Base-by-base conservation (phyloP, 1,140 invertebrate species). In the Mylabris phalerata region DNA sequence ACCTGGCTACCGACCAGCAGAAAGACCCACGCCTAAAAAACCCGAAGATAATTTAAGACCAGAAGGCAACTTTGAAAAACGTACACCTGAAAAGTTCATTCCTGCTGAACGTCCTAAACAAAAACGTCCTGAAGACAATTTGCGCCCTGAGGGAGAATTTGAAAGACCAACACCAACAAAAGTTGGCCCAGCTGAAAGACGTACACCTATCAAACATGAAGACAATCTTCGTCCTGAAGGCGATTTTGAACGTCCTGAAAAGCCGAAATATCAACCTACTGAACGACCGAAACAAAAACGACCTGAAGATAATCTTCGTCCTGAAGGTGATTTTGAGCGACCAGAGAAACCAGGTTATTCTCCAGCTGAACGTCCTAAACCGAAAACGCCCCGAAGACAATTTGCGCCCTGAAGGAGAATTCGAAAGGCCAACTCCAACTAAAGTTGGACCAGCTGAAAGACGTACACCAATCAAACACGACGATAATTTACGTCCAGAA, bases 351-450 rank as follows among this genome's bases (percentile, higher is more conserved):
- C 73, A 13, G 67, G 71, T 27, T 77, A 72, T 67, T 64, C 66
- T 27, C 77, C 76, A 63, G 80, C 75, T 6, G 82, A 83, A 66
- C 74, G 80, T 64, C 75, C 78, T 51, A 75, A 74, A 58, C 78
- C 82, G 27, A 75, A n/a, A 78, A 3, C 80, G 76, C 60, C 79
- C 78, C 43, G 60, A 74, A 87, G 86, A n/a, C 81, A 85, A 87
- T 68, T 72, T 84, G 9, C 77, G 73, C 62, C 76, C 79, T 55
- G 82, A 83, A 73, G 85, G 84, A 9, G 75, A 63, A 69, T 88
- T 84, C 65, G 78, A 80, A 60, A 63, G 64, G 11, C 79, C 76
- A 13, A 13, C 13, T 13, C 75, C 79, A 39, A 76, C 77, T 57
- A 73, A 74, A 0, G 65, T 70, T 50, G 79, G 71, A 19, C 67